These are phyloP conservation scores for Branchellion lobata DNA, from an alignment of 2,888 invertebrate species.

Conservation along the genomic window DNA sequence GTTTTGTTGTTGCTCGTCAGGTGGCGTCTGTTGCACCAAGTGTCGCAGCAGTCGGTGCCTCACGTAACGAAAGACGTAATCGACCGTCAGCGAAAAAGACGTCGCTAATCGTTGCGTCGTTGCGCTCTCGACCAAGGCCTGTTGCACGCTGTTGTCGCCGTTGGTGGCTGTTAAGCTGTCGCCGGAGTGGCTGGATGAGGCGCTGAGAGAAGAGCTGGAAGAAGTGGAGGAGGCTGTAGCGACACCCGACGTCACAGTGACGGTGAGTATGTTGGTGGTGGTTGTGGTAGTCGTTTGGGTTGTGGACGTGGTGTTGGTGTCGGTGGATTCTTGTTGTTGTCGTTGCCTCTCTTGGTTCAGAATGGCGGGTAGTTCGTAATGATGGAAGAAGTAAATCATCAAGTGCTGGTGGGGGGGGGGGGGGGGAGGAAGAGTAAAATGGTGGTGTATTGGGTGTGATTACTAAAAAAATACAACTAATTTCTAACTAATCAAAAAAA, in stretches of 20 bases:
- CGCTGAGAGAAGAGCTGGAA: not conserved
- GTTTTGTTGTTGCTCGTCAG: not conserved
- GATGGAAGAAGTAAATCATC: conserved; percentile 99
- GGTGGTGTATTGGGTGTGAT: not conserved
- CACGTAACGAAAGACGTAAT: too few relatives aligned
- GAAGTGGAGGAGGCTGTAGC: conserved; percentile 50
- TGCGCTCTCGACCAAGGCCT: not conserved
- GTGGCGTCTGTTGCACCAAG: not conserved
- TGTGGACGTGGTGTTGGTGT: not conserved
- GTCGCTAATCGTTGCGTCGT: not conserved
- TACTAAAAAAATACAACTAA: not conserved
- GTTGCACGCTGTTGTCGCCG: not conserved
- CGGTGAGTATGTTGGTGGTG: not conserved
- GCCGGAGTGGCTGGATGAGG: not conserved
- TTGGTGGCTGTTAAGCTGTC: not conserved
- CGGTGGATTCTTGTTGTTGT: not conserved
- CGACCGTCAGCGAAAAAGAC: not conserved
- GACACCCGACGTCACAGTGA: not conserved
- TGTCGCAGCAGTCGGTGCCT: not conserved
- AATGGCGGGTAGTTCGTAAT: conserved; percentile 95
- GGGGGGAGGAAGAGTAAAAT: too few relatives aligned
- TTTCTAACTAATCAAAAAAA: too few relatives aligned
- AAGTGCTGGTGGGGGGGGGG: conserved; percentile 78
- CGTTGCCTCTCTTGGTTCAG: conserved; percentile 71
- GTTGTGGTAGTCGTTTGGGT: not conserved